phyloP scores from a whole-genome alignment of 1,140 invertebrate species.

The Cyclina sinensis region DNA sequence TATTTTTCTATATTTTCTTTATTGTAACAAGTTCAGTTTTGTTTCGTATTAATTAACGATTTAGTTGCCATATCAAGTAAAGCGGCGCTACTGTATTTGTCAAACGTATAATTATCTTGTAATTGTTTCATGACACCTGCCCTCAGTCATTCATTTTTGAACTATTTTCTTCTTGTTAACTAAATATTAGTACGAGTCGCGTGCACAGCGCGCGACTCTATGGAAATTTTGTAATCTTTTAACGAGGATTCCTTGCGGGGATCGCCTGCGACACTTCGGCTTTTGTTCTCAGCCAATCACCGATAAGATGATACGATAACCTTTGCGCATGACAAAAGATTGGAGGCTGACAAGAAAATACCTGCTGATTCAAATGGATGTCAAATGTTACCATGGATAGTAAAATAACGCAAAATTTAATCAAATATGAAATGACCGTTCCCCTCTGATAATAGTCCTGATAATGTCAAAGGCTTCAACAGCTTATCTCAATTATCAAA shows the following conservation, averaged over 20 bases:
- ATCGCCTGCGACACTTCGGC: constrained; percentile 52
- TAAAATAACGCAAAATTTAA: constrained; percentile 51
- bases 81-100: background rate
- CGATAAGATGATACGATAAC: constrained; percentile 48
- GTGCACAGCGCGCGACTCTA: constrained; percentile 43
- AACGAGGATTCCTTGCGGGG: constrained; percentile 55
- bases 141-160: constrained; percentile 33
- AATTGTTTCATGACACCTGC: constrained; percentile 54
- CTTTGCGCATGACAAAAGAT: constrained; percentile 53
- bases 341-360: constrained; percentile 46
- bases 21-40: too few relatives aligned
- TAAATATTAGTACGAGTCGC: constrained; percentile 57
- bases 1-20: too few relatives aligned
- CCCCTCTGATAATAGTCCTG: background rate
- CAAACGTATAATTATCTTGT: constrained; percentile 35
- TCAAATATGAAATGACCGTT: constrained; percentile 33
- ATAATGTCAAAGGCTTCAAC: constrained; percentile 46
- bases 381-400: constrained; percentile 16
- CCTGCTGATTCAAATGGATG: constrained; percentile 56
- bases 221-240: constrained; percentile 59
- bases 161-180: constrained; percentile 61
- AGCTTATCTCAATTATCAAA: constrained; percentile 8
- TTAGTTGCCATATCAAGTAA: background rate
- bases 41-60: background rate
- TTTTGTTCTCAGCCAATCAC: constrained; percentile 52